Conservation (phyloP, 2,113 vertebrate genomes). For the Columbina picui region DNA sequence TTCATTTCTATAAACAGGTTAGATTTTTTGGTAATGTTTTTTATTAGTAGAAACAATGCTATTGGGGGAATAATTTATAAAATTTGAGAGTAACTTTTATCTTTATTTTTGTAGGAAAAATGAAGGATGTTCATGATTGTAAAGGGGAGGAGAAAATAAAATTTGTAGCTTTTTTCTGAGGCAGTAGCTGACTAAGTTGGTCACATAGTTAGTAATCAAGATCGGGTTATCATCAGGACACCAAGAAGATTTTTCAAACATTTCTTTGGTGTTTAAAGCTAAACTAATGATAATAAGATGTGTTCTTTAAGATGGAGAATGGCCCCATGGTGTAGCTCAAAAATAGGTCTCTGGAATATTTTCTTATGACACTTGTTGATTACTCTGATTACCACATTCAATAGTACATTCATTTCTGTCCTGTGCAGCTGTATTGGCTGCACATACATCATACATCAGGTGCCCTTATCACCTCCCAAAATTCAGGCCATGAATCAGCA, state of each 20-base stretch:
- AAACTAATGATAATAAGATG: background rate
- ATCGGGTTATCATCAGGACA: background rate
- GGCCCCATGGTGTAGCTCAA: accelerated
- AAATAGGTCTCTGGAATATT: background rate
- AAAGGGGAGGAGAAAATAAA: background rate
- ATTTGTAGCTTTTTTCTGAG: background rate
- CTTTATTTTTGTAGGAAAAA: background rate
- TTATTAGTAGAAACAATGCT: background rate
- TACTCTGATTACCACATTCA: background rate
- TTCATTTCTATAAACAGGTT: background rate
- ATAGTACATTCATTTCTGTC: background rate
- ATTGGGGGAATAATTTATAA: background rate
- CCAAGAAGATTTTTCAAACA: background rate
- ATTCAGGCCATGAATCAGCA: background rate
- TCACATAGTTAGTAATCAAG: background rate
- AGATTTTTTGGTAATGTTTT: background rate
- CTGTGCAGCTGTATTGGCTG: background rate
- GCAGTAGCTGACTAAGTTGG: background rate
- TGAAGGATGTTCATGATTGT: background rate
- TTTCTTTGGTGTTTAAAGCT: background rate
- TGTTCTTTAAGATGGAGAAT: background rate
- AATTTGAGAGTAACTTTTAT: background rate
- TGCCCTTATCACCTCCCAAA: background rate
- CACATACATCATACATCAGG: background rate
- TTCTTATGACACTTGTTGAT: background rate